Evolutionary conservation across 2,888 invertebrate species (phyloP), one percentile per base, ranked within the genome.

Genomic region (Fragum fragum): DNA sequence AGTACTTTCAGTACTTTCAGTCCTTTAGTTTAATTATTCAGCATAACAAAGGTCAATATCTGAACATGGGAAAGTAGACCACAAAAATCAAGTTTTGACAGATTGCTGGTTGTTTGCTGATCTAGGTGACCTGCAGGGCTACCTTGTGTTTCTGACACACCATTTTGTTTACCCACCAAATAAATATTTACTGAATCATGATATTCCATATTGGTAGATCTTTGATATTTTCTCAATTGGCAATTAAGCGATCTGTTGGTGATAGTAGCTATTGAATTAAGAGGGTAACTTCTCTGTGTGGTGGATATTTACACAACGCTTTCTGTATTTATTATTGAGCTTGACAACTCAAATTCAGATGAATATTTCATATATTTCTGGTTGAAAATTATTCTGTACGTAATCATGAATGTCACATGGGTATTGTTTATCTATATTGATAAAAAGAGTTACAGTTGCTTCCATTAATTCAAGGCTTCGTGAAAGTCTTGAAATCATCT

Each of bases 391-490:
- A 74, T 77, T 76, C 69, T 69, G 81, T 83, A 79, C 77, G 79
- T 83, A 83, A 79, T 83, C 79, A 77, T 68, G 55, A 57, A 63
- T 63, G 70, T 79, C 70, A 61, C 83, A 63, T n/a, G 42, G 79
- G 76, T 66, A 73, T 79, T 79, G 73, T 81, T 81, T 79, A 61
- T 79, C 78, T n/a, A n/a, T 81, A 76, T 84, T 84, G 78, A 66
- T 81, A 66, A 63, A n/a, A n/a, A 63, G 16, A 36, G 63, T 39
- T 14, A 39, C 39, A 39, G 7, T 39, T 9, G 39, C 6, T 39
- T n/a, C n/a, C n/a, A n/a, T n/a, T n/a, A n/a, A n/a, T n/a, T n/a
- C n/a, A n/a, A n/a, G n/a, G n/a, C n/a, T n/a, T n/a, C n/a, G n/a
- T n/a, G n/a, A n/a, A n/a, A n/a, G n/a, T n/a, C n/a, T n/a, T n/a